Evolutionary conservation across 2,888 invertebrate species (phyloP).

Genomic region (Barypeithes pellucidus): DNA sequence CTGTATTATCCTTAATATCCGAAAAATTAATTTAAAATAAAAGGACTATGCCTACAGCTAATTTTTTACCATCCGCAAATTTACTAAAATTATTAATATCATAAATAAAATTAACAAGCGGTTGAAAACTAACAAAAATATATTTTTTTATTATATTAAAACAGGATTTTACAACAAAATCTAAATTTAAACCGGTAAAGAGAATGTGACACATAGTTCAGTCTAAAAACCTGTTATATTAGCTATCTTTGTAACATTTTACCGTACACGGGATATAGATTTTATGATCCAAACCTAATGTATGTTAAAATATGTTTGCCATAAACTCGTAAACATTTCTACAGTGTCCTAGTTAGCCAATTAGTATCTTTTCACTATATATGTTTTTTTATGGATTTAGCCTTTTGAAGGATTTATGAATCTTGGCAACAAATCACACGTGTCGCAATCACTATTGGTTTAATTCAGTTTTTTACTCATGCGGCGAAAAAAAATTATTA

Average conservation of each 20-base stretch:
- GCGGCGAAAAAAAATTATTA: no score
- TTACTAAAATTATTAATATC: no score
- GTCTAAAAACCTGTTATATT: slow-evolving; percentile 7
- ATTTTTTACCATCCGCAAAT: no score
- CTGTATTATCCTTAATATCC: no score
- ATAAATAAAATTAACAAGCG: no score
- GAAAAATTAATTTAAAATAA: no score
- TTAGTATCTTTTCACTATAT: neutral
- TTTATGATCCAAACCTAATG: neutral
- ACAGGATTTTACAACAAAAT: slow-evolving; percentile 1
- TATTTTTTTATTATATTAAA: neutral
- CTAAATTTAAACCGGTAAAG: slow-evolving; percentile 6
- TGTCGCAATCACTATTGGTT: neutral
- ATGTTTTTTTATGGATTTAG: neutral
- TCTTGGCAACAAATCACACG: slow-evolving; percentile 2
- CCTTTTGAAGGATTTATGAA: slow-evolving; percentile 2
- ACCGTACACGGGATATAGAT: neutral
- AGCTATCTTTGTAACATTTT: slow-evolving; percentile 5
- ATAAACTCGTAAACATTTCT: slow-evolving; percentile 10
- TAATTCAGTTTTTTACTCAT: neutral
- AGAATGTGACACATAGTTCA: neutral
- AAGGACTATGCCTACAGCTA: no score
- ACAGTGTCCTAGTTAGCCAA: neutral
- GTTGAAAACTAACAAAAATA: neutral
- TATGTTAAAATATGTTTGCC: slow-evolving; percentile 17